A percentile compares a stretch with the other conserved stretches of the same genome.
Conservation (phyloP, 2,797 vertebrate genomes). For the Hippoglossus hippoglossus region DNA sequence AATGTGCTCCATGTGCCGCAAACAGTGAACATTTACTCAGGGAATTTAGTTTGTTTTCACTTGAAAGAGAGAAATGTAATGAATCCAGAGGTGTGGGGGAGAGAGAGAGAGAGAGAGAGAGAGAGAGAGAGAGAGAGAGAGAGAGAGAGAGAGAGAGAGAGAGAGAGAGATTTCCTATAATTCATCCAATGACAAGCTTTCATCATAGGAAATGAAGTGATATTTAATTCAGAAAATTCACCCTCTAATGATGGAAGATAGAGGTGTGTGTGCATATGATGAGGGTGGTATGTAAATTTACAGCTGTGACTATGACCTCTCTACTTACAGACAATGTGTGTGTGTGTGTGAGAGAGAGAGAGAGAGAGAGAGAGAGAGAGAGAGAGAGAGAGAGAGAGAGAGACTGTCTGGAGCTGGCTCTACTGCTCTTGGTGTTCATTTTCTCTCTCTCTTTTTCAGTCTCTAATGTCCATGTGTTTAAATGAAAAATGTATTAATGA, state of each 20-base stretch:
- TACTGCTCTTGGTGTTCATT: background rate
- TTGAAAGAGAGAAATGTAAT: conserved; percentile 5
- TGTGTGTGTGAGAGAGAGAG: background rate
- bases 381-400: no score
- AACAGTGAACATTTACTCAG: background rate
- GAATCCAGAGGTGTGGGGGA: conserved; percentile 1
- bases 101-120: no score
- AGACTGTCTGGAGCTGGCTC: no score
- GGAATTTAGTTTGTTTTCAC: background rate
- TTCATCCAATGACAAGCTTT: conserved; percentile 24
- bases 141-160: no score
- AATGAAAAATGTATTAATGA: conserved; percentile 70
- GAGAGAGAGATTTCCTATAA: conserved; percentile 16
- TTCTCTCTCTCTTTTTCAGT: background rate
- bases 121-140: background rate
- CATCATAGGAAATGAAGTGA: conserved; percentile 48
- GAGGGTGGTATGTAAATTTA: conserved; percentile 31
- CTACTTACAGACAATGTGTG: conserved; percentile 2
- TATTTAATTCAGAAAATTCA: conserved; percentile 53
- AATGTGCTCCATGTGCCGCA: background rate
- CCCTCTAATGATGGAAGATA: conserved; percentile 25
- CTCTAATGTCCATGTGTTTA: conserved; percentile 48
- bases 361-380: no score
- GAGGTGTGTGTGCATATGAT: conserved; percentile 25
- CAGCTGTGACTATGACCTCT: conserved; percentile 35